Evolutionary conservation across 2,797 vertebrate genomes (phyloP), one percentile per base, ranked within the genome.

Genomic region (Pantherophis vulpinus): DNA sequence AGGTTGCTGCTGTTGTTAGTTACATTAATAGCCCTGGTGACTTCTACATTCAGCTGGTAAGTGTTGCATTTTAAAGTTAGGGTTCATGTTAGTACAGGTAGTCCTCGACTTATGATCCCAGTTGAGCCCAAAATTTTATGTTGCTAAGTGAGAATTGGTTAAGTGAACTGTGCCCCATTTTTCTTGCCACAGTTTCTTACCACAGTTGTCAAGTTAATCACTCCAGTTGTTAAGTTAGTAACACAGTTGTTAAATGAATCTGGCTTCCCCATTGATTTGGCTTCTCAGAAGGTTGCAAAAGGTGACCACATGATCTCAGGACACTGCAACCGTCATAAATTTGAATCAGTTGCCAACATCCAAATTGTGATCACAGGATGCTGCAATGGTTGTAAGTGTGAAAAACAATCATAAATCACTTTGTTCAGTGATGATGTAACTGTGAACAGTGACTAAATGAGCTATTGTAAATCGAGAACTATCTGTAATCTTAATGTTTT

Each of bases 21-120:
- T 97, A 98, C 55, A 90, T 98, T 94, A 98, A 97, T 92, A 97
- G 95, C 94, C 98, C 98, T 12, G 93, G 95, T 91, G 98, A 98
- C 96, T 98, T 98, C 95, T 98, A 97, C 93, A 95, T 98, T 93
- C 95, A 97, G 12, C 83, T 98, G 97, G 98, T 98, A 97, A 97
- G 97, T 97, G 87, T 93, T 27, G 14, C 88, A 51, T 93, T 92
- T 66, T 74, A 51, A 56, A 23, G 86, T 63, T 89, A 93, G 58
- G 2, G 25, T 9, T 25, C 1, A 42, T 92, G 42, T 87, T 93
- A 23, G 74, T 47, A 83, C 37, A 74, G 6, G 7, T 37, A 37
- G 32, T 18, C 32, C n/a, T 37, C 1, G 66, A 74, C 66, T 20
- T 74, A 74, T 9, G 14, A 74, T 37, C 3, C 7, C 66, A 37